phyloP scores from a whole-genome alignment of 2,888 invertebrate genomes.

The Eutolmus rufibarbis region DNA sequence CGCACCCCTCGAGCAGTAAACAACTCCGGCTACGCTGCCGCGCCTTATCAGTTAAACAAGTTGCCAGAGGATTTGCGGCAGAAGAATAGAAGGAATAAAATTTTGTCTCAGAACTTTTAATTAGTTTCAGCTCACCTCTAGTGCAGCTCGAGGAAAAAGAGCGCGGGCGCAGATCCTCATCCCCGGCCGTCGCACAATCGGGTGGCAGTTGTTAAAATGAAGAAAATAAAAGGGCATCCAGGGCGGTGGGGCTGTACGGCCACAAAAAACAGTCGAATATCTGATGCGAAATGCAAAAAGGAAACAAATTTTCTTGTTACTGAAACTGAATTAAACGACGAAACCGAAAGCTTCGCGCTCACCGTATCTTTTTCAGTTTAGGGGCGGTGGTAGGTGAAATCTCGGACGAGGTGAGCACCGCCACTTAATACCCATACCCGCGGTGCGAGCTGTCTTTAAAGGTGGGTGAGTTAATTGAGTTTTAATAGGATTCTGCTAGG shows the following conservation, averaged over 20 bases:
- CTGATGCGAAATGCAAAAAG: constrained; percentile 26
- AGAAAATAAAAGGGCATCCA: constrained; percentile 11
- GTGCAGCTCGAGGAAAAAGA: neutral
- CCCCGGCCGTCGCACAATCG: neutral
- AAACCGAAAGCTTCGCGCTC: neutral
- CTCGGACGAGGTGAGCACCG: constrained; percentile 44
- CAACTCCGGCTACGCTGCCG: neutral
- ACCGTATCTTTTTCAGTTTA: neutral
- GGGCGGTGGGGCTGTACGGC: neutral
- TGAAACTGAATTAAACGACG: constrained; percentile 38
- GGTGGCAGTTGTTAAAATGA: neutral
- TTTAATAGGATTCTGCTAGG: constrained; percentile 47
- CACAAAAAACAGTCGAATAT: constrained; percentile 4
- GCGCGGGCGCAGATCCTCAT: neutral
- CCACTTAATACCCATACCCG: constrained; percentile 50
- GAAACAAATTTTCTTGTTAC: constrained; percentile 36
- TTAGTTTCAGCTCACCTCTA: constrained; percentile 57
- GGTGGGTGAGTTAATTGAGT: constrained; percentile 47
- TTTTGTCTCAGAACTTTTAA: constrained; percentile 63
- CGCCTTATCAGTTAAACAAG: constrained; percentile 30
- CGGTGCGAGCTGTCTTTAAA: constrained; percentile 31
- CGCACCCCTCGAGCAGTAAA: neutral
- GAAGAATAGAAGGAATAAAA: constrained; percentile 51
- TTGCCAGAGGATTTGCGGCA: constrained; percentile 40
- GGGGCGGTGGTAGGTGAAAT: neutral